Conservation (phyloP, 2,797 vertebrate species). For the Phoxinus dragarum region DNA sequence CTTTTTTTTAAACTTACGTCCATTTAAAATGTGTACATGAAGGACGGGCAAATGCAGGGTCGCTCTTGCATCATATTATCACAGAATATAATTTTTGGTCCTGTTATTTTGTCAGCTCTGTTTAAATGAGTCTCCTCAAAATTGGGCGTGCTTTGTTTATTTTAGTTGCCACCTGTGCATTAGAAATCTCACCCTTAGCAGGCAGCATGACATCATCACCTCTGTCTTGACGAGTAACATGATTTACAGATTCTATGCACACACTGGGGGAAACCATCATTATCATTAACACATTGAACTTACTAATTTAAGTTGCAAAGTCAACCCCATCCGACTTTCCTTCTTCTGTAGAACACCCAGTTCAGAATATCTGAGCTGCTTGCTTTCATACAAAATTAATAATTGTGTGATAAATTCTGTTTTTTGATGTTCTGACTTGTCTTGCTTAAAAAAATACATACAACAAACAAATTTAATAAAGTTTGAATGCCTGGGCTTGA, state of each 20-base stretch:
- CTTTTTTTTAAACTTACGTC: too few species aligned
- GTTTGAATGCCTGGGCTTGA: not conserved
- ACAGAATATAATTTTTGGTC: not conserved
- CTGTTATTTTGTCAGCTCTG: not conserved
- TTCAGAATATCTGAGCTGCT: not conserved
- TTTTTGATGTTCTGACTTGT: not conserved
- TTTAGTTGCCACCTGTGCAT: conserved; percentile 1
- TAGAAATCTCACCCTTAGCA: not conserved
- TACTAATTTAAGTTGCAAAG: not conserved
- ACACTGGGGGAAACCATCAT: not conserved
- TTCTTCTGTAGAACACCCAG: not conserved
- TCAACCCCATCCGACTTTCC: too few species aligned
- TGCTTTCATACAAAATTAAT: not conserved
- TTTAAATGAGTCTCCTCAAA: not conserved
- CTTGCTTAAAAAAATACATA: not conserved
- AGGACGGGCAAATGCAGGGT: not conserved
- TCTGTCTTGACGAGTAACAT: not conserved
- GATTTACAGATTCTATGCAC: not conserved
- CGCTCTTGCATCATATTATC: not conserved
- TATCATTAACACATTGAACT: not conserved
- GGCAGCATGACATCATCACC: not conserved
- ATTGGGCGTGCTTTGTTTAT: conserved; percentile 3
- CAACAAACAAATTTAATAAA: not conserved
- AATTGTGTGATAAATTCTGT: not conserved
- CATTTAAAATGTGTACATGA: conserved; percentile 15